Evolutionary conservation across 2,113 vertebrate genomes (phyloP).

Genomic region (Todiramphus saurophagus): DNA sequence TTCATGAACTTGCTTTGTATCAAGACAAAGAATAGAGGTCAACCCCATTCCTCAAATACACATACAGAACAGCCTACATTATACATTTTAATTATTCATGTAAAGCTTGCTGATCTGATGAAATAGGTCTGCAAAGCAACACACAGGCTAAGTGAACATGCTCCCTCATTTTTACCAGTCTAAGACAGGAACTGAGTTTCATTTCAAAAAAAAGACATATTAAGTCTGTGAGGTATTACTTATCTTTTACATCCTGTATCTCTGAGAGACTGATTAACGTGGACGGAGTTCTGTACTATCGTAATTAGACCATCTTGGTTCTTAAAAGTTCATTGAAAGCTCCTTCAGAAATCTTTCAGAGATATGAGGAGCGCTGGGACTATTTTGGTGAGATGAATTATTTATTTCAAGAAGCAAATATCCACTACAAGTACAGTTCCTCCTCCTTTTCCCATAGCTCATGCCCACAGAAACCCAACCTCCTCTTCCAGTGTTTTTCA

Average conservation of each 20-base stretch:
- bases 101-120: background rate
- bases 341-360: conserved; percentile 1
- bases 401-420: conserved; percentile 1
- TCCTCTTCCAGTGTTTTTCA: background rate
- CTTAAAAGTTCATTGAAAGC: background rate
- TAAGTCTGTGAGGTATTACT: background rate
- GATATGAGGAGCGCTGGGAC: background rate
- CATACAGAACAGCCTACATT: background rate
- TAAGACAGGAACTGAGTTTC: background rate
- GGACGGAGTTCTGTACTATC: background rate
- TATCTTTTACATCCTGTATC: background rate
- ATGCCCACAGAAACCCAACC: background rate
- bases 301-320: background rate
- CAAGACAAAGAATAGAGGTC: background rate
- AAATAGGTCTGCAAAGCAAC: background rate
- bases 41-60: background rate
- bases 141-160: background rate
- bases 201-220: background rate
- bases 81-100: background rate
- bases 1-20: background rate
- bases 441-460: background rate
- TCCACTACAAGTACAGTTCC: background rate
- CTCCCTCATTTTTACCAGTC: background rate
- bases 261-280: background rate
- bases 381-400: background rate